Evolutionary conservation across 2,888 invertebrate species (phyloP).

Genomic region (Rotaria magnacalcarata): DNA sequence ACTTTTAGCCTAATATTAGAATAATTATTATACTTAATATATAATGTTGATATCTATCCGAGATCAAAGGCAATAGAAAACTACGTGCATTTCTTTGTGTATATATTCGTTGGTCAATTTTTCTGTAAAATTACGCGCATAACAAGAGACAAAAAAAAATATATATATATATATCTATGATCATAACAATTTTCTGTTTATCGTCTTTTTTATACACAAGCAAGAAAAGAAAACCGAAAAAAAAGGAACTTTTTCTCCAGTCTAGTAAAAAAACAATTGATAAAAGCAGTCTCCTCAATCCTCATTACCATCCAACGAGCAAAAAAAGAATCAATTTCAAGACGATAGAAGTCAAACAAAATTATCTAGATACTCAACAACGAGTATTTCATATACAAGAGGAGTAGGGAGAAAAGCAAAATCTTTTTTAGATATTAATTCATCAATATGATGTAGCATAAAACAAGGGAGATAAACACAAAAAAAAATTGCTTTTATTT

Average conservation of each 20-base stretch:
- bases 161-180: not conserved
- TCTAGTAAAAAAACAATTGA: slow-evolving; percentile 12
- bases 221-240: not conserved
- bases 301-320: slow-evolving; percentile 5
- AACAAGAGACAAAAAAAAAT: slow-evolving; percentile 7
- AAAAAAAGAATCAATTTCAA: slow-evolving; percentile 16
- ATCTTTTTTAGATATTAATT: not conserved
- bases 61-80: not conserved
- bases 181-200: not conserved
- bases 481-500: not conserved
- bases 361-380: not conserved
- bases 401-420: not conserved
- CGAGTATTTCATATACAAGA: not conserved
- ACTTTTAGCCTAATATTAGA: not conserved
- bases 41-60: not conserved
- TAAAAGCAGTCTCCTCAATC: slow-evolving; percentile 26
- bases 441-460: slow-evolving; percentile 22
- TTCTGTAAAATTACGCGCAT: slow-evolving; percentile 8
- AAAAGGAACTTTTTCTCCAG: slow-evolving; percentile 2
- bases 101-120: not conserved
- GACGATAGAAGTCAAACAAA: not conserved
- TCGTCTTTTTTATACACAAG: not conserved
- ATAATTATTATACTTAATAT: not conserved
- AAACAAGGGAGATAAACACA: not conserved
- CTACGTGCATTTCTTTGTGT: not conserved